Evolutionary conservation across 2,888 invertebrate genomes (phyloP).

Genomic region (Dasypolia templi): DNA sequence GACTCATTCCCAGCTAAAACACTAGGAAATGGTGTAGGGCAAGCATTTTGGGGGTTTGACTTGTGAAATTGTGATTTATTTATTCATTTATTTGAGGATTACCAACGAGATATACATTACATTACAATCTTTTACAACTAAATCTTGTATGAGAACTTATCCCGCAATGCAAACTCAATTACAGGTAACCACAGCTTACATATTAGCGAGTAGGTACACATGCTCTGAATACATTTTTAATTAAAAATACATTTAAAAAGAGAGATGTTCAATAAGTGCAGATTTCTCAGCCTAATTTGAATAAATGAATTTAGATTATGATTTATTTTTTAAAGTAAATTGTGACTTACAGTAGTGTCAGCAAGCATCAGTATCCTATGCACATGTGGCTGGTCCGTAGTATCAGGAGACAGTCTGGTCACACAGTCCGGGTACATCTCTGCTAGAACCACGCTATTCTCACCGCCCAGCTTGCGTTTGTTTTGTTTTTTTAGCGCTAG

Average conservation of each 20-base stretch:
- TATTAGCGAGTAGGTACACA: no score
- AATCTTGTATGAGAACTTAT: no score
- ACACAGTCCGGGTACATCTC: conserved; percentile 92
- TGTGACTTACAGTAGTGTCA: conserved; percentile 89
- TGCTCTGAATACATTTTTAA: no score
- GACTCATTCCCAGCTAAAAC: not conserved
- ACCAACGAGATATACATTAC: no score
- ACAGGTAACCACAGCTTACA: no score
- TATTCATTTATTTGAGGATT: no score
- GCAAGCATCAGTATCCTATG: conserved; percentile 92
- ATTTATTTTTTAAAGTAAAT: not conserved
- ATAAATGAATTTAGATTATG: not conserved
- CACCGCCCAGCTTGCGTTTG: conserved; percentile 90
- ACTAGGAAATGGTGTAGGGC: not conserved
- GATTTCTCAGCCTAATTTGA: not conserved
- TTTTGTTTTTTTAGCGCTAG: conserved; percentile 84
- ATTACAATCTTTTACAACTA: no score
- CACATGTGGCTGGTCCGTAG: conserved; percentile 88
- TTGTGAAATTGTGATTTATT: not conserved
- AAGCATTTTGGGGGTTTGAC: not conserved
- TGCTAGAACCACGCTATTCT: conserved; percentile 91
- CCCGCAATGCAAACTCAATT: no score
- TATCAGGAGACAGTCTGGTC: conserved; percentile 89
- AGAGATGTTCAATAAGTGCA: no score
- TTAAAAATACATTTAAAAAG: no score